Evolutionary conservation across 2,113 vertebrate species (phyloP).

Genomic region (Xerus inauris): DNA sequence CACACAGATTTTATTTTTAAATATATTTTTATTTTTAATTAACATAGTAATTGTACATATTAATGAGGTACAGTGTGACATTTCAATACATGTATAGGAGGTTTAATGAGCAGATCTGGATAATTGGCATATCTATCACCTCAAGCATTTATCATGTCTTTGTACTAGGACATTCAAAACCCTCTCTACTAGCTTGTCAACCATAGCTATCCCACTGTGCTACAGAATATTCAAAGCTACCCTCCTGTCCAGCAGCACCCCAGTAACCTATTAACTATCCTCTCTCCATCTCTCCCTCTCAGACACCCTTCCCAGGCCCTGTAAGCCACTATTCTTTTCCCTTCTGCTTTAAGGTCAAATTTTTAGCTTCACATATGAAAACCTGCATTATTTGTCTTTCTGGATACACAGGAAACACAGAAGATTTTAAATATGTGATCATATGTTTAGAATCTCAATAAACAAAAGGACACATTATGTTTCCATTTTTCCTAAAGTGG

Average conservation of each 20-base stretch:
- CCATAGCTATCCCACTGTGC: not conserved
- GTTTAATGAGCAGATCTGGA: not conserved
- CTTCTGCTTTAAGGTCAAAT: not conserved
- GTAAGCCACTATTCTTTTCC: not conserved
- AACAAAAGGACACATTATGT: not conserved
- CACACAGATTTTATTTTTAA: not conserved
- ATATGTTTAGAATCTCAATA: conserved; percentile 31
- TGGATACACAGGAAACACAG: not conserved
- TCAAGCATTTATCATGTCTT: not conserved
- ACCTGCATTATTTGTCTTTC: not conserved
- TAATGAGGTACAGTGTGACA: not conserved
- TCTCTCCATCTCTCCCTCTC: not conserved
- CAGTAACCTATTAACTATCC: too few species aligned
- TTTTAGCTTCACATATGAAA: not conserved
- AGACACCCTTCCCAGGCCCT: not conserved
- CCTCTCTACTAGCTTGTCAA: not conserved
- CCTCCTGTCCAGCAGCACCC: not conserved
- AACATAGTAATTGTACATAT: not conserved
- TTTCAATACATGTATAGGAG: not conserved
- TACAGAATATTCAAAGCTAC: not conserved
- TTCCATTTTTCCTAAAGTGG: conserved; percentile 2
- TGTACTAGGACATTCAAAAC: not conserved
- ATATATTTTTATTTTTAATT: not conserved
- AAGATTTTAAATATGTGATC: conserved; percentile 15
- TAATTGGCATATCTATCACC: not conserved